Conservation (phyloP, 2,888 invertebrate genomes). For the Cephus sareptanus region DNA sequence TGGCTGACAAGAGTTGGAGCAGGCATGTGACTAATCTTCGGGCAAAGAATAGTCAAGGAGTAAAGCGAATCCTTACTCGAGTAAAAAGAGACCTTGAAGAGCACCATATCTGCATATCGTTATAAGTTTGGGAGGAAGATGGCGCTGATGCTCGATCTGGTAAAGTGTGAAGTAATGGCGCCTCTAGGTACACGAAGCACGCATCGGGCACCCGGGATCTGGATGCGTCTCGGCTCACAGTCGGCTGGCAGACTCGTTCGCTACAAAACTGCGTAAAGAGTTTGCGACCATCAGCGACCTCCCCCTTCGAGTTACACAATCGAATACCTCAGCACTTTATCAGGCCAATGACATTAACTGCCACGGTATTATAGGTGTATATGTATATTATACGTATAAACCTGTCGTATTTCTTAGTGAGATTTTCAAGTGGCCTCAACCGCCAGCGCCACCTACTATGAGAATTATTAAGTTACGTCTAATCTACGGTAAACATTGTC, state of each 20-base stretch:
- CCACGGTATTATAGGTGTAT: background rate
- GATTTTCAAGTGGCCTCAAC: background rate
- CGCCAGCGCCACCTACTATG: background rate
- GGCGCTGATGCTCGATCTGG: background rate
- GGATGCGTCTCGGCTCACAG: slow-evolving; percentile 52
- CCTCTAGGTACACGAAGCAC: slow-evolving; percentile 34
- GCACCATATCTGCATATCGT: background rate
- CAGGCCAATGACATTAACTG: slow-evolving; percentile 40
- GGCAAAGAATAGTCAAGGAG: background rate
- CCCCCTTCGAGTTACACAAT: slow-evolving; percentile 34
- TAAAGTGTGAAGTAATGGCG: background rate
- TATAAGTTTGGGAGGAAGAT: background rate
- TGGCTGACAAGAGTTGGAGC: background rate
- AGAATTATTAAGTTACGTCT: background rate
- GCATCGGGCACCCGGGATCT: slow-evolving; percentile 44
- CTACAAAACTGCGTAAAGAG: slow-evolving; percentile 54
- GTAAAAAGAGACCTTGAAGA: background rate
- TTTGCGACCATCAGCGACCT: slow-evolving; percentile 20
- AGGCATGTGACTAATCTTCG: background rate
- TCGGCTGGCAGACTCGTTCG: slow-evolving; percentile 44
- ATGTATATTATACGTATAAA: background rate
- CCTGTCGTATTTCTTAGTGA: background rate
- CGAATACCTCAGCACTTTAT: slow-evolving; percentile 43
- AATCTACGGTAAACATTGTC: background rate
- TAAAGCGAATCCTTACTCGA: background rate